Evolutionary conservation across 2,113 vertebrate genomes (phyloP).

Genomic region (Ranitomeya imitator): DNA sequence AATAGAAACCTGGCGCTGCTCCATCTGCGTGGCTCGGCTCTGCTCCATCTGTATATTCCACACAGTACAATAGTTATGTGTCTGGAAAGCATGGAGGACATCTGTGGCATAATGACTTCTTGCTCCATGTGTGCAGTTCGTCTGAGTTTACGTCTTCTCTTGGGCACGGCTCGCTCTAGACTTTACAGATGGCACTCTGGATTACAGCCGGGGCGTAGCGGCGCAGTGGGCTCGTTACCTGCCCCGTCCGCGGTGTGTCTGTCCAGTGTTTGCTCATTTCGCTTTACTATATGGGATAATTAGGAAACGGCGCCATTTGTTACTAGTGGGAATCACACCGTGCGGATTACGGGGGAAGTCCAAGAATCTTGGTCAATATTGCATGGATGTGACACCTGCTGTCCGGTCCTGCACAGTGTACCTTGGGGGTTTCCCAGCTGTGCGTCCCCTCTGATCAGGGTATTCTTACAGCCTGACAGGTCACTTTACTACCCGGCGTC

Average conservation of each 20-base stretch:
- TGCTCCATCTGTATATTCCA: neutral
- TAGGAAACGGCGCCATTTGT: neutral
- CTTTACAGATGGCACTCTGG: constrained; percentile 27
- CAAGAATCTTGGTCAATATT: no score
- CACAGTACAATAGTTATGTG: neutral
- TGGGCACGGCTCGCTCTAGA: constrained; percentile 18
- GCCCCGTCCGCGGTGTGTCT: neutral
- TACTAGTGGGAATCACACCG: neutral
- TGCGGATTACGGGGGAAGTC: no score
- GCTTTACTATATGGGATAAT: neutral
- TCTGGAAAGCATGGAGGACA: constrained; percentile 18
- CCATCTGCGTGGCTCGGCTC: neutral
- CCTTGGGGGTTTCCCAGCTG: neutral
- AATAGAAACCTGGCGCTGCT: neutral
- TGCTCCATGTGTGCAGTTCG: constrained; percentile 18
- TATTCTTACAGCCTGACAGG: neutral
- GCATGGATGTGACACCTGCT: no score
- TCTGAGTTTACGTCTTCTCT: constrained; percentile 13
- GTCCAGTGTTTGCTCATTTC: neutral
- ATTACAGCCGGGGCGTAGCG: neutral
- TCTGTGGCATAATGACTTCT: constrained; percentile 5
- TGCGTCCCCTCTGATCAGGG: neutral
- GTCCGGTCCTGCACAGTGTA: neutral
- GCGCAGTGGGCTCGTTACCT: neutral
- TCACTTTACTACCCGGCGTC: neutral